Evolutionary conservation across 2,888 invertebrate species (phyloP).

Genomic region (Belgica antarctica): DNA sequence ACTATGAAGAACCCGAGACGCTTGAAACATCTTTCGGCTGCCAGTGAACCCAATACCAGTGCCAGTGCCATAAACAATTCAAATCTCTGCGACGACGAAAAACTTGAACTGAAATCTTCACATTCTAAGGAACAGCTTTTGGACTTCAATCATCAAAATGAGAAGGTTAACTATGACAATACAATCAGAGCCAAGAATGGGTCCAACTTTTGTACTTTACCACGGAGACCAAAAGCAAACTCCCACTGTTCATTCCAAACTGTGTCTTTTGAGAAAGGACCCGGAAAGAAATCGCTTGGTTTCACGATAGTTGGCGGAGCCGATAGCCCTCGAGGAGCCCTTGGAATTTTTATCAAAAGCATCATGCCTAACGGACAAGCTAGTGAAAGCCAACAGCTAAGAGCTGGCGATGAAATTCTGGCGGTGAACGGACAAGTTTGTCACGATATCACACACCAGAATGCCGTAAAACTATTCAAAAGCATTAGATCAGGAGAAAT

Average conservation of each 20-base stretch:
- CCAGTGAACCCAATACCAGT: background rate
- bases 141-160: background rate
- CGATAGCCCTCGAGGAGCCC: constrained; percentile 78
- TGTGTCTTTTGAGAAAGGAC: constrained; percentile 74
- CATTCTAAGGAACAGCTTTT: constrained; percentile 5
- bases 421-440: constrained; percentile 78
- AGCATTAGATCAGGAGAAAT: constrained; percentile 70
- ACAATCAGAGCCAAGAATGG: constrained; percentile 50
- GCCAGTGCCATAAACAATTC: constrained; percentile 28
- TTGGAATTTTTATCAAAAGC: constrained; percentile 84
- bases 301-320: constrained; percentile 86
- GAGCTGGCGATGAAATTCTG: constrained; percentile 79
- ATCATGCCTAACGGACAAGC: constrained; percentile 80
- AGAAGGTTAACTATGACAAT: background rate
- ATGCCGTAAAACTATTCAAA: constrained; percentile 77
- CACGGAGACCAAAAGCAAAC: constrained; percentile 67
- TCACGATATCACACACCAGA: constrained; percentile 75
- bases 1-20: constrained; percentile 33
- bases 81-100: constrained; percentile 45
- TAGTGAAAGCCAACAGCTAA: constrained; percentile 75
- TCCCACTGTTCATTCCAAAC: constrained; percentile 67
- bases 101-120: constrained; percentile 15
- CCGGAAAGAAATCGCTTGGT: constrained; percentile 79
- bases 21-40: constrained; percentile 47
- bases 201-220: constrained; percentile 71